Evolutionary conservation across 2,797 vertebrate species (phyloP).

Genomic region (Siniperca obscura): DNA sequence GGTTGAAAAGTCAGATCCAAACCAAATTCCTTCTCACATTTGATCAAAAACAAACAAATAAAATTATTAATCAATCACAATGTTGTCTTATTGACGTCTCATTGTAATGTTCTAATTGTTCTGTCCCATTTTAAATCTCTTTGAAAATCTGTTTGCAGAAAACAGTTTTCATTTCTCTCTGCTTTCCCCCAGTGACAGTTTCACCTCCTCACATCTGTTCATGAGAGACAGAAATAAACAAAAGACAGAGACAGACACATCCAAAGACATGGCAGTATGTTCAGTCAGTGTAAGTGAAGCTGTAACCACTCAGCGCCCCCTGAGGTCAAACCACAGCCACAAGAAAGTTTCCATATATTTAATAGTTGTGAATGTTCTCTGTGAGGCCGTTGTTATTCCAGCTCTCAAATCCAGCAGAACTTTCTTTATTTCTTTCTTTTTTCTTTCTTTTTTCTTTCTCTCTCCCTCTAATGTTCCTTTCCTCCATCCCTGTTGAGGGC

Average conservation of each 20-base stretch:
- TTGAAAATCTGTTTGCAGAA: not conserved
- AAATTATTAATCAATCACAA: not conserved
- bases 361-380: slow-evolving; percentile 40
- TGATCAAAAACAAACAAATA: not conserved
- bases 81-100: too few species aligned
- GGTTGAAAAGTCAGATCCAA: not conserved
- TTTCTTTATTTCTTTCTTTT: slow-evolving; percentile 15
- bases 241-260: slow-evolving; percentile 7
- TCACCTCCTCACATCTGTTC: slow-evolving; percentile 12
- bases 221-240: slow-evolving; percentile 1
- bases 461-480: slow-evolving; percentile 7
- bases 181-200: not conserved
- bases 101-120: not conserved
- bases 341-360: slow-evolving; percentile 56
- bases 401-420: slow-evolving; percentile 10
- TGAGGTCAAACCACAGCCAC: slow-evolving; percentile 52
- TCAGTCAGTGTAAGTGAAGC: slow-evolving; percentile 38
- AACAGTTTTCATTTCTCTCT: not conserved
- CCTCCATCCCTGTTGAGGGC: slow-evolving; percentile 22
- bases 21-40: not conserved
- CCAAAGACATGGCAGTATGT: not conserved
- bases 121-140: not conserved
- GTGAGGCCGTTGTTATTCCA: slow-evolving; percentile 29
- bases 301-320: slow-evolving; percentile 22
- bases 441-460: slow-evolving; percentile 4